Conservation (phyloP, 2,888 invertebrate genomes). For the Nomada goodeniana region DNA sequence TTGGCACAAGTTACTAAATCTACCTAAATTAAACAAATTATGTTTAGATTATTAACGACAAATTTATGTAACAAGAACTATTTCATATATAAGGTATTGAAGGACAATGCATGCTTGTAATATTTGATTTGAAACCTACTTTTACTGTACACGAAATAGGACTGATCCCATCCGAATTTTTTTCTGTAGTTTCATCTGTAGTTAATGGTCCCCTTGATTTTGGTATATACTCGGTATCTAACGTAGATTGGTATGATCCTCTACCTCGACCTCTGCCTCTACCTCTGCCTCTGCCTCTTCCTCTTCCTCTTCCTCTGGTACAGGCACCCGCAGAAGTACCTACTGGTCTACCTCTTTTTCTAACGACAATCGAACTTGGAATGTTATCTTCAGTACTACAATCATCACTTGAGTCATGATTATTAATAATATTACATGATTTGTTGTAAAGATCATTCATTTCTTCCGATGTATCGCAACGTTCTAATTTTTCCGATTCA, state of each 20-base stretch:
- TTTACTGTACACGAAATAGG: conserved; percentile 5
- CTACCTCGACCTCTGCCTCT: conserved; percentile 57
- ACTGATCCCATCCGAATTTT: neutral
- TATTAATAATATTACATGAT: conserved; percentile 29
- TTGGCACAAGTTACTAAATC: conserved; percentile 83
- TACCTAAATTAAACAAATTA: conserved; percentile 36
- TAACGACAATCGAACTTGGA: conserved; percentile 6
- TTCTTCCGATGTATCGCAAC: neutral
- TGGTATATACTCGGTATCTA: conserved; percentile 67
- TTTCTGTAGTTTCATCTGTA: neutral
- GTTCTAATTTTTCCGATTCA: neutral
- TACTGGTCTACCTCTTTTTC: conserved; percentile 26
- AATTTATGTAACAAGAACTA: neutral
- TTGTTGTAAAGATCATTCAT: conserved; percentile 15
- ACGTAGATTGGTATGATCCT: conserved; percentile 26
- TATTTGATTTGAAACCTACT: conserved; percentile 29
- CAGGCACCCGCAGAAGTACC: conserved; percentile 53
- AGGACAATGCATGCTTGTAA: neutral
- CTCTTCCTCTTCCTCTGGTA: conserved; percentile 41
- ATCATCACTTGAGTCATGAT: conserved; percentile 31
- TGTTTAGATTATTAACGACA: neutral
- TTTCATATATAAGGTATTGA: neutral
- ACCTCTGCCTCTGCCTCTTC: conserved; percentile 55
- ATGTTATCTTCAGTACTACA: conserved; percentile 14
- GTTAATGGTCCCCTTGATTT: conserved; percentile 48